Conservation (phyloP, 2,888 invertebrate species). For the Sussaba pulchella region DNA sequence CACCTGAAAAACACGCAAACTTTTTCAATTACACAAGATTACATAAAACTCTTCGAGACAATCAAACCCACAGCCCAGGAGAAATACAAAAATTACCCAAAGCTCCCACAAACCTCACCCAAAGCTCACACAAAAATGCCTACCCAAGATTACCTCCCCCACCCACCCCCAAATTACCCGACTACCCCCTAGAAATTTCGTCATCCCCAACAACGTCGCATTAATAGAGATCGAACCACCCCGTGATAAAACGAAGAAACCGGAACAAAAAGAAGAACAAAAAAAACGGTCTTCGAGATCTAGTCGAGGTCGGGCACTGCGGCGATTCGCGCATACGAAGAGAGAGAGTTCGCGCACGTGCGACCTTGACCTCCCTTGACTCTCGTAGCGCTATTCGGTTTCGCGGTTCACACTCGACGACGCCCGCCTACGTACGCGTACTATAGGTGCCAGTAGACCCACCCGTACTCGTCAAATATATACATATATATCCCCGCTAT, state of each 20-base stretch:
- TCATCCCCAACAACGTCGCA: neutral
- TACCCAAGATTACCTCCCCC: no score
- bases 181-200: no score
- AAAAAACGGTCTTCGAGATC: conserved; percentile 51
- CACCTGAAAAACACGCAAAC: no score
- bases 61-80: no score
- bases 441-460: conserved; percentile 20
- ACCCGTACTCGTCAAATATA: conserved; percentile 6
- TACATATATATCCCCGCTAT: neutral
- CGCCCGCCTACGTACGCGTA: conserved; percentile 12
- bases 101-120: no score
- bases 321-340: conserved; percentile 69
- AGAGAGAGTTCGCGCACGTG: conserved; percentile 64
- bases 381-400: conserved; percentile 50
- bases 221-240: neutral
- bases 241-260: conserved; percentile 18
- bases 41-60: no score
- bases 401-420: conserved; percentile 32
- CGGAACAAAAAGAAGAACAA: conserved; percentile 4
- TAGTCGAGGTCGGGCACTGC: conserved; percentile 71
- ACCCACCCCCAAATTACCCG: no score
- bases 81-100: no score
- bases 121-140: no score
- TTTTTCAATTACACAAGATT: no score
- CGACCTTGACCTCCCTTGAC: conserved; percentile 67